A percentile compares a stretch with the other conserved stretches of the same genome.
Conservation (phyloP, 1,140 invertebrate genomes). For the Scaptomyza montana region DNA sequence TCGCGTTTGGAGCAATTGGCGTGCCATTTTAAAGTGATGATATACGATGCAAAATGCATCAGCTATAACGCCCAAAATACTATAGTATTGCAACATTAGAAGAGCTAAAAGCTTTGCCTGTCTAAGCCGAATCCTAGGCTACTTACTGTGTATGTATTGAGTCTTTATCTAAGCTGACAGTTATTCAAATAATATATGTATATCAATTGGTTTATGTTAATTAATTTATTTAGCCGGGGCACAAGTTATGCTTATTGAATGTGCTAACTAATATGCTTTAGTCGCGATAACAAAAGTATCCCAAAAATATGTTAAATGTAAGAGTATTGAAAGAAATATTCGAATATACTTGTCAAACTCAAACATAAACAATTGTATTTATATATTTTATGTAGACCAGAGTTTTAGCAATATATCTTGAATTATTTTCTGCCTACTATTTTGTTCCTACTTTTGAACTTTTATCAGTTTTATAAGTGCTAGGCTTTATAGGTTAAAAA, state of each 20-base stretch:
- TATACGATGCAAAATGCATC: slow-evolving; percentile 3
- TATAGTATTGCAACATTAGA: slow-evolving; percentile 37
- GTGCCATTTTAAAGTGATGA: slow-evolving; percentile 62
- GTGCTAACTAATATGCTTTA: slow-evolving; percentile 1
- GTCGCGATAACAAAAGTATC: background rate
- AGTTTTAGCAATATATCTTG: background rate
- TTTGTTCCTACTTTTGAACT: background rate
- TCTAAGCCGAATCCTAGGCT: slow-evolving; percentile 13
- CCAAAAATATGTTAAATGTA: slow-evolving; percentile 4
- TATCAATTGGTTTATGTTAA: background rate
- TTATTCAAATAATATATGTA: background rate
- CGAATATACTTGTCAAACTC: background rate
- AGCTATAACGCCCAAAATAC: slow-evolving; percentile 34
- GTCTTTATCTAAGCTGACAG: background rate
- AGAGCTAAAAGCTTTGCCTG: slow-evolving; percentile 2
- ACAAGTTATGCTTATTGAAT: slow-evolving; percentile 20
- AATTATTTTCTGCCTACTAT: too few species aligned
- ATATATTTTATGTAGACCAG: background rate
- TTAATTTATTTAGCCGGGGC: background rate
- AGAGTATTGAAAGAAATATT: slow-evolving; percentile 4
- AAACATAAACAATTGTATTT: background rate
- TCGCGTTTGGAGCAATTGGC: slow-evolving; percentile 70
- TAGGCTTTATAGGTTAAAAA: too few species aligned
- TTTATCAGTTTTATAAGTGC: too few species aligned
- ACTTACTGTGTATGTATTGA: background rate